phyloP scores from a whole-genome alignment of 2,888 invertebrate species.

The Meteorus cinctellus region DNA sequence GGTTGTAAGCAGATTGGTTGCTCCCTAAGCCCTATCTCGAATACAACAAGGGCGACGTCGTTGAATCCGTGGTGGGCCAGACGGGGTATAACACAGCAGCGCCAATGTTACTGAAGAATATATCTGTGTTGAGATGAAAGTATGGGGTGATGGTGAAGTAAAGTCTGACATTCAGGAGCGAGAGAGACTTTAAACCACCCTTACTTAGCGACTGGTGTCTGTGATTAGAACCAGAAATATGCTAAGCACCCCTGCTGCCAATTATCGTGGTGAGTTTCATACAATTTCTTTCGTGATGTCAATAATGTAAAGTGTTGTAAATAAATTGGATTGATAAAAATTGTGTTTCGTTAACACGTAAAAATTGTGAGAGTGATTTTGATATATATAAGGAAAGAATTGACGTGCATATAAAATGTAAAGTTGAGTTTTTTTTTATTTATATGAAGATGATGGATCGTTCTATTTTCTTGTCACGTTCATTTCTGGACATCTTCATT shows the following conservation, averaged over 20 bases:
- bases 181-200: constrained; percentile 66
- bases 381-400: no score
- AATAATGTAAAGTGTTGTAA: not conserved
- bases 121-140: constrained; percentile 28
- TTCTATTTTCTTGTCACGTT: no score
- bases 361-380: no score
- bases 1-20: constrained; percentile 73
- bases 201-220: constrained; percentile 63
- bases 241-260: constrained; percentile 64
- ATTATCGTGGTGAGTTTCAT: constrained; percentile 58
- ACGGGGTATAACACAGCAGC: constrained; percentile 46
- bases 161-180: constrained; percentile 49
- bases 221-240: constrained; percentile 69
- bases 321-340: constrained; percentile 8
- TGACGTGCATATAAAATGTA: not conserved
- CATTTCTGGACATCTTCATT: no score
- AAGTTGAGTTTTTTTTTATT: no score
- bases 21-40: constrained; percentile 67
- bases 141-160: constrained; percentile 14
- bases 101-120: constrained; percentile 32
- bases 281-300: constrained; percentile 30
- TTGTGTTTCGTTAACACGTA: no score
- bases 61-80: constrained; percentile 29
- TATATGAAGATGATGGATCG: no score
- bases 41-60: constrained; percentile 45